These are phyloP conservation scores for Danio rerio DNA, from an alignment of 2,113 vertebrate species.

Conservation along the genomic window GRCz12tu NC_133193.1:22393501-22394000, in stretches of 20 bases:
- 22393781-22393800: slow-evolving; percentile 21
- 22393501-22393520: slow-evolving; percentile 60
- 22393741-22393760: slow-evolving; percentile 20
- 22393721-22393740: slow-evolving; percentile 23
- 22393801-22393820: slow-evolving; percentile 15
- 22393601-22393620: slow-evolving; percentile 46
- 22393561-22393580: slow-evolving; percentile 74
- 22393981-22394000: slow-evolving; percentile 34
- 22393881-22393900: background rate
- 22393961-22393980: slow-evolving; percentile 11
- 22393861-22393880: background rate
- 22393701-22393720: slow-evolving; percentile 31
- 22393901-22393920: background rate
- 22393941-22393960: background rate
- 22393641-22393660: slow-evolving; percentile 46
- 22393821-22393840: slow-evolving; percentile 14
- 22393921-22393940: background rate
- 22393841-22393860: background rate
- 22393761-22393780: background rate
- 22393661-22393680: slow-evolving; percentile 19
- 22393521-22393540: slow-evolving; percentile 59
- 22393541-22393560: slow-evolving; percentile 73
- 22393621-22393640: slow-evolving; percentile 62
- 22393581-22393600: slow-evolving; percentile 33
- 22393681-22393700: slow-evolving; percentile 35